These are phyloP conservation scores for Mormyrus lacerda DNA, from an alignment of 2,113 vertebrate species.

Conservation along the genomic window DNA sequence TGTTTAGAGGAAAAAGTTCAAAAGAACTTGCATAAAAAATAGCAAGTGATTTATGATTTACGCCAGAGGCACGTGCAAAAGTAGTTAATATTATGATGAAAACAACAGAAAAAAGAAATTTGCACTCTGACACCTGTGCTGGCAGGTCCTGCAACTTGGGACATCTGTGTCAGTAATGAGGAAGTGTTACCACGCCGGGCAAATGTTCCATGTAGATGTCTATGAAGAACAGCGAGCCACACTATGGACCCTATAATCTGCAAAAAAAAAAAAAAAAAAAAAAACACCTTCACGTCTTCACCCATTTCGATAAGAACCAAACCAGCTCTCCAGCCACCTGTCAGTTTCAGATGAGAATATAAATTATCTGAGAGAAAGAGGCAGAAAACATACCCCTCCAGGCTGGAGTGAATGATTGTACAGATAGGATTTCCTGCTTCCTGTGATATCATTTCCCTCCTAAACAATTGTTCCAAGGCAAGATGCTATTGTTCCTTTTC, in stretches of 20 bases:
- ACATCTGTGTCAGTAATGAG: background rate
- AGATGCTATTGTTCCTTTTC: constrained; percentile 8
- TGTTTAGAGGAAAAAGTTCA: background rate
- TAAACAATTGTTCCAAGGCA: constrained; percentile 13
- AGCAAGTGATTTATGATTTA: background rate
- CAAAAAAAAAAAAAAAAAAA: background rate
- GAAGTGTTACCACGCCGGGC: background rate
- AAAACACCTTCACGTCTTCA: background rate
- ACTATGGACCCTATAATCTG: background rate
- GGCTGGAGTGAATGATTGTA: background rate
- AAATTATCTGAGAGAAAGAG: background rate
- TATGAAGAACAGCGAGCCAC: background rate
- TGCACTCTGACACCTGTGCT: background rate
- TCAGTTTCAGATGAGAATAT: background rate
- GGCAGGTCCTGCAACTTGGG: background rate
- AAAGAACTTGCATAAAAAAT: background rate
- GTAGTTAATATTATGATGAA: background rate
- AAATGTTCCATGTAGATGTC: background rate
- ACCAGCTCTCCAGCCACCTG: too few species aligned
- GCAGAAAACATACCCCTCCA: background rate
- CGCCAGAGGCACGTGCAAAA: background rate
- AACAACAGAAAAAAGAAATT: background rate
- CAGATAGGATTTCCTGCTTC: constrained; percentile 15
- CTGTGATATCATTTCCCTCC: constrained; percentile 12
- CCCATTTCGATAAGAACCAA: background rate